Base-by-base conservation (phyloP, 2,113 vertebrate genomes). In the Urocolius indicus region DNA sequence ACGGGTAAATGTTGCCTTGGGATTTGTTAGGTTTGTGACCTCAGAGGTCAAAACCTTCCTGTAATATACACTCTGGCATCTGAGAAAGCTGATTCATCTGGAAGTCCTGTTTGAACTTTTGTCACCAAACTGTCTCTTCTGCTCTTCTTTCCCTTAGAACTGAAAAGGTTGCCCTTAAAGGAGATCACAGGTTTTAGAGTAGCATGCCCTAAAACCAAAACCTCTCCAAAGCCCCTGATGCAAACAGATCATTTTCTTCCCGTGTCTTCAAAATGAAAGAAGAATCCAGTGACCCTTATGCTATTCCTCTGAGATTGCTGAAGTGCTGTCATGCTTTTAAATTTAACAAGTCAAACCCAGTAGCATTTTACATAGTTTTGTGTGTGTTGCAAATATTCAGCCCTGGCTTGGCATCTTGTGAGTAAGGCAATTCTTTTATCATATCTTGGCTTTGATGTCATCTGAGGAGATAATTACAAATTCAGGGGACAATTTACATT, bases 81-180 rank as follows among this genome's bases (percentile, higher is more conserved):
- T 0, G 0, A 82, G 89, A 94, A 85, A 84, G 21, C 13, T 58
- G 41, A 90, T 90, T 90, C 23, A 8, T 48, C 66, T 89, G 30
- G 21, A 91, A 63, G 49, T 75, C 34, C 87, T 73, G 69, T 90
- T 96, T 90, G 72, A 96, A 91, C 84, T 94, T 83, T 54, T 87
- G 75, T 91, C 84, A 92, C 72, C 13, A 48, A 71, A 54, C 46
- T 73, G 11, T 48, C 26, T 74, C 48, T 38, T 67, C 32, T 79
- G 43, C 14, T 36, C 18, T 41, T 84, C 34, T 82, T 89, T 69
- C 51, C 26, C 36, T 57, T 57, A 38, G 51, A 4, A 61, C 14
- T 73, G 21, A 29, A 78, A 76, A 83, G 16, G 85, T 46, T 12
- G 11, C 27, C 87, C 75, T 68, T 67, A 59, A 71, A 88, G 52